Evolutionary conservation across 2,113 vertebrate genomes (phyloP).

Genomic region (Indicator indicator): DNA sequence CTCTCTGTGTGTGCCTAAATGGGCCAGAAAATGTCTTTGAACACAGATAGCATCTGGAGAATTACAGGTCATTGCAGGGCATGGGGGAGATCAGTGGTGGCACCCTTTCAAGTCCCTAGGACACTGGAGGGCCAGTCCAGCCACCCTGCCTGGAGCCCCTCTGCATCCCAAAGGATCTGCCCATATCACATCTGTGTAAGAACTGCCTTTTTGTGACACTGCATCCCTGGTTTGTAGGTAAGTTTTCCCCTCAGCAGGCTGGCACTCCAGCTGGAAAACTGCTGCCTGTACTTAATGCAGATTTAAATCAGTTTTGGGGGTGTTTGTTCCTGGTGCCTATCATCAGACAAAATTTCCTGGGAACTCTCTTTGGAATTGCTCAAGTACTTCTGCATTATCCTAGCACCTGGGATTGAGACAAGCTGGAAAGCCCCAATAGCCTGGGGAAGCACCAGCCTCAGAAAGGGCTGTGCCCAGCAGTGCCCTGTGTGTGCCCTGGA

Average conservation of each 20-base stretch:
- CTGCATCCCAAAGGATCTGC: neutral
- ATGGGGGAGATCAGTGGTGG: neutral
- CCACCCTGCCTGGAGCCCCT: neutral
- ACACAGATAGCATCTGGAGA: neutral
- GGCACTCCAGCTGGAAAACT: neutral
- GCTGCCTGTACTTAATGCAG: neutral
- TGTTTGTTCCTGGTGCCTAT: neutral
- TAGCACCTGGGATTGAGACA: neutral
- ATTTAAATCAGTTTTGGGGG: neutral
- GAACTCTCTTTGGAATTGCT: neutral
- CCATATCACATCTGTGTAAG: rapidly evolving
- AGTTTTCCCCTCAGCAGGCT: neutral
- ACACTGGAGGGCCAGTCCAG: neutral
- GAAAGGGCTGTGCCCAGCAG: neutral
- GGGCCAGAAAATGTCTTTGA: neutral
- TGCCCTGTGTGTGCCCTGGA: rapidly evolving
- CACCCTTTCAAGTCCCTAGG: neutral
- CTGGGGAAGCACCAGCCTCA: neutral
- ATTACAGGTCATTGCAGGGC: neutral
- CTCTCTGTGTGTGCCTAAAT: neutral
- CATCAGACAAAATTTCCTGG: neutral
- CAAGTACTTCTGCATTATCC: neutral
- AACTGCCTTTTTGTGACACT: rapidly evolving
- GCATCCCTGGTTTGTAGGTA: neutral
- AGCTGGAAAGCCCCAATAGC: neutral